phyloP scores from a whole-genome alignment of 1,140 invertebrate species.

The Phenacoccus solenopsis region DNA sequence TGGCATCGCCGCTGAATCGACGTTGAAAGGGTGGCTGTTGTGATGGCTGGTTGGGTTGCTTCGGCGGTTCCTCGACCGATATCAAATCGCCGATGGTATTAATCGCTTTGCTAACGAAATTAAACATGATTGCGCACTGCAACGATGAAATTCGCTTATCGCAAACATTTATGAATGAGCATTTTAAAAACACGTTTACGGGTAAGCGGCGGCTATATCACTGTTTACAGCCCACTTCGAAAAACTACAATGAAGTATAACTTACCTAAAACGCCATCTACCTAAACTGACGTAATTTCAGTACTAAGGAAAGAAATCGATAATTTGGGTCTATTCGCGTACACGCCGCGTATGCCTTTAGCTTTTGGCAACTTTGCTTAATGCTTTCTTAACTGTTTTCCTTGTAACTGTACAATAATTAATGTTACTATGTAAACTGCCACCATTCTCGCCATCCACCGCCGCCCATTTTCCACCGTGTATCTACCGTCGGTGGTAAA shows the following conservation, averaged over 20 bases:
- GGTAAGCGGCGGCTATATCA: not conserved
- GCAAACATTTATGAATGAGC: not conserved
- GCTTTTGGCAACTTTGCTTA: not conserved
- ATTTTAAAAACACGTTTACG: not conserved
- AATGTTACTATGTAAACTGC: constrained; percentile 2
- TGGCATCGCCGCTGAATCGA: not conserved
- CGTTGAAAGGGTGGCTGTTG: not conserved
- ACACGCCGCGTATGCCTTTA: not conserved
- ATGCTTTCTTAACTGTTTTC: not conserved
- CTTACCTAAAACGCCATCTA: constrained; percentile 1
- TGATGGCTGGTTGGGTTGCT: not conserved
- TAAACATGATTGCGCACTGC: not conserved
- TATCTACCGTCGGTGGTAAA: not conserved
- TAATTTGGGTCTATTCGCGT: not conserved
- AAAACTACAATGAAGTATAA: not conserved
- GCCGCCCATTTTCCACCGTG: no score
- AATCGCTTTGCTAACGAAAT: not conserved
- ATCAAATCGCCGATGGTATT: not conserved
- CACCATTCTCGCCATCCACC: not conserved
- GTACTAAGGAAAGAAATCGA: not conserved
- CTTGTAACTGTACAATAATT: not conserved
- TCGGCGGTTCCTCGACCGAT: not conserved
- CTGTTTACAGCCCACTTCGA: not conserved
- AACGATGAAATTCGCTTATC: not conserved
- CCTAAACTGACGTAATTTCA: constrained; percentile 1